These are phyloP conservation scores for Phymorhynchus buccinoides DNA, from an alignment of 1,140 invertebrate genomes.

Conservation along the genomic window DNA sequence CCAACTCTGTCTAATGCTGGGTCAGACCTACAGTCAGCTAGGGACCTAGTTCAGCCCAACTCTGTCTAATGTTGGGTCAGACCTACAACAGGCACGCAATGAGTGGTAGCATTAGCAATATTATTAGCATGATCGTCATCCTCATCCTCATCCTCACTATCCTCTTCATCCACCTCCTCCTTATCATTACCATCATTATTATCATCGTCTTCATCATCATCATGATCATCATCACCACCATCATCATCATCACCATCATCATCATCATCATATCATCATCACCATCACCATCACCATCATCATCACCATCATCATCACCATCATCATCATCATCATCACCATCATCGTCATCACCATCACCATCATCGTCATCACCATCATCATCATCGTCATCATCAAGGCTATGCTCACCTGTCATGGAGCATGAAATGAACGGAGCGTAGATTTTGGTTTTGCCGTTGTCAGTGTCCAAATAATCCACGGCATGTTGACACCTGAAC, in stretches of 20 bases:
- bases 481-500: conserved; percentile 45
- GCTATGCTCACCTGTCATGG: conserved; percentile 29
- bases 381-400: not conserved
- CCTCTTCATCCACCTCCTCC: not conserved
- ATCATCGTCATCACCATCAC: no score
- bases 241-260: not conserved
- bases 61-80: no score
- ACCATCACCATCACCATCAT: not conserved
- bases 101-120: not conserved
- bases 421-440: conserved; percentile 41
- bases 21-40: no score
- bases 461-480: conserved; percentile 39
- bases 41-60: no score
- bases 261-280: not conserved
- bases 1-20: no score
- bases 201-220: not conserved
- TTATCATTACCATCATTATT: no score
- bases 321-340: no score
- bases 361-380: no score
- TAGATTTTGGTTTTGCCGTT: conserved; percentile 24
- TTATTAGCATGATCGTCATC: no score
- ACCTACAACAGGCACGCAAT: not conserved
- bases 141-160: not conserved
- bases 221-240: not conserved
- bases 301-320: no score